Evolutionary conservation across 2,113 vertebrate species (phyloP), one percentile per base, ranked within the genome.

Genomic region (Zosterops hypoxanthus): DNA sequence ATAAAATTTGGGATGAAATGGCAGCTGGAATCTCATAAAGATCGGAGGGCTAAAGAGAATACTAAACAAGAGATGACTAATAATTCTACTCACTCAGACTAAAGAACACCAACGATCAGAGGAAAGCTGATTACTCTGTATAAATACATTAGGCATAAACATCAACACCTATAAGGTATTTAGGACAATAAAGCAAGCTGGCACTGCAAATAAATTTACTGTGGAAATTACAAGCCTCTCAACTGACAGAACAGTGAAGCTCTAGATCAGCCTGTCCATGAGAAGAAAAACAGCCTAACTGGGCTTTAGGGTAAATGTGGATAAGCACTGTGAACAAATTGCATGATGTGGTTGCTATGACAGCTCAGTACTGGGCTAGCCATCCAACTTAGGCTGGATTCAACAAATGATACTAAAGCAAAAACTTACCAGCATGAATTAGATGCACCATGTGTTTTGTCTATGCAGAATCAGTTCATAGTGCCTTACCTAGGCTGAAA

Each of bases 301-400:
- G 36, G 34, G 52, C 68, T 89, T 75, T 93, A 88, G 86, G 77
- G 91, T 77, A 88, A 81, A 86, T 44, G 65, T 92, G 88, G 81
- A 89, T 93, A 95, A 91, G 81, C 72, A 65, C 80, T 1, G 7
- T 57, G 89, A 94, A 89, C 92, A 91, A 95, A 95, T 96, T 75
- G 84, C 86, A 92, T 7, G 6, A 94, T 92, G 91, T 61, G 81
- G 92, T 95, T 97, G 92, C 96, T 91, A 91, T 97, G 95, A 95
- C 95, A 97, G 92, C 86, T 96, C 72, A 71, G 69, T 76, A 29
- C 88, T 80, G 53, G 71, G 75, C 72, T 90, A 92, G 66, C 85
- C 41, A 34, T 41, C 75, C 92, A 93, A 80, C 50, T 66, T 85
- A 61, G 63, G 28, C 31, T 91, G n/a, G 44, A 89, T 91, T 91